A percentile compares a stretch with the other conserved stretches of the same genome.
phyloP scores from a whole-genome alignment of 2,113 vertebrate genomes.

The Gymnobelideus leadbeateri region DNA sequence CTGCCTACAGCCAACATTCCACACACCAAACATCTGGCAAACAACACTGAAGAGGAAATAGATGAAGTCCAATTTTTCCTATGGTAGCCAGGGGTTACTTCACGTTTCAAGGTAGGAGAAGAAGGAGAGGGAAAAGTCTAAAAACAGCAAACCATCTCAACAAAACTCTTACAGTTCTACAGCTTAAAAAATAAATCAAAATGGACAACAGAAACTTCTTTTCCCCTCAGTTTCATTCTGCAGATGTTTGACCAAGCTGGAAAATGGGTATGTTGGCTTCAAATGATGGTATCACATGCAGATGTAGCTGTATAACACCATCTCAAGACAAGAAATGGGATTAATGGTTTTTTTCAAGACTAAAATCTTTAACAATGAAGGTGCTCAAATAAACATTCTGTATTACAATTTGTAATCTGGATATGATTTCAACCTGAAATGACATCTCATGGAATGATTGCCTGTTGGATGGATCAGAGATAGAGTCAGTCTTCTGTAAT shows the following conservation, averaged over 20 bases:
- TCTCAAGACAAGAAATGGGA: constrained; percentile 28
- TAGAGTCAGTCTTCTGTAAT: background rate
- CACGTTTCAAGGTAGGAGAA: constrained; percentile 59
- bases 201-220: constrained; percentile 26
- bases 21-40: constrained; percentile 59
- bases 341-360: background rate
- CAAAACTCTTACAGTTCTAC: constrained; percentile 38
- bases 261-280: constrained; percentile 24
- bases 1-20: constrained; percentile 56
- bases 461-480: background rate
- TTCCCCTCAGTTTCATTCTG: constrained; percentile 47
- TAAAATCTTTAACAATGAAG: background rate
- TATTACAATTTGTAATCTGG: background rate
- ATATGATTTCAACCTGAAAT: background rate
- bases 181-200: constrained; percentile 62
- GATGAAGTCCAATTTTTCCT: constrained; percentile 55
- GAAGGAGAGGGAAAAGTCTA: constrained; percentile 49
- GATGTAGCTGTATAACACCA: background rate
- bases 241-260: constrained; percentile 27
- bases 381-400: background rate
- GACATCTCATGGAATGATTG: constrained; percentile 19
- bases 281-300: background rate
- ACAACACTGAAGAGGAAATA: constrained; percentile 27
- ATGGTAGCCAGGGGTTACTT: constrained; percentile 39
- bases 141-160: constrained; percentile 50